Conservation (phyloP, 2,113 vertebrate genomes). For the Paradisaea rubra region DNA sequence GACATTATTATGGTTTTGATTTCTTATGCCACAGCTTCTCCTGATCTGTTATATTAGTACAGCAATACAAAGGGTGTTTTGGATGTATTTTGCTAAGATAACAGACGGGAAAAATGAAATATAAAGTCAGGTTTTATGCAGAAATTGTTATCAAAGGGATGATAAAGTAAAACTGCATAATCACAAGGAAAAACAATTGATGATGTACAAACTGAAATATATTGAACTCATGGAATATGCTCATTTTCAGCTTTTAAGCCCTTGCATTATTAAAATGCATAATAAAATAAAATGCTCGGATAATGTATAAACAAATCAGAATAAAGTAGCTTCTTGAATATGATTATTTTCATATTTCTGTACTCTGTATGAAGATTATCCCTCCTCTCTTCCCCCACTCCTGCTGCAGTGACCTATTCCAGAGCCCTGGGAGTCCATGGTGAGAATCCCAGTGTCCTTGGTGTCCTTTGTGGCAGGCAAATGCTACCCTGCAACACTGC, state of each 20-base stretch:
- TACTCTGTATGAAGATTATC: not conserved
- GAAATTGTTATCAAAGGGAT: conserved; percentile 77
- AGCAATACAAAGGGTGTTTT: conserved; percentile 72
- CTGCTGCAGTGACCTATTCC: not conserved
- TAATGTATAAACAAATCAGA: conserved; percentile 64
- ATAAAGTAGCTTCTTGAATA: conserved; percentile 12
- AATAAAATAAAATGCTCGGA: conserved; percentile 60
- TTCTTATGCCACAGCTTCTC: conserved; percentile 77
- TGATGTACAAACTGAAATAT: conserved; percentile 57
- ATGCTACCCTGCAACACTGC: not conserved
- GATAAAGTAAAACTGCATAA: conserved; percentile 74
- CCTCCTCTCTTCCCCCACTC: not conserved
- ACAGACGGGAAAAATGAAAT: conserved; percentile 76
- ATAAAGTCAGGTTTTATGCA: conserved; percentile 76
- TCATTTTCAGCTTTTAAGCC: conserved; percentile 56
- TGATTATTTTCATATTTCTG: conserved; percentile 37
- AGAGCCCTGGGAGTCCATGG: not conserved
- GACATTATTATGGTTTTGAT: conserved; percentile 84
- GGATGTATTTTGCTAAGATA: conserved; percentile 76
- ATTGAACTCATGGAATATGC: conserved; percentile 36
- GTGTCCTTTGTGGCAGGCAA: not conserved
- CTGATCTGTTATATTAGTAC: conserved; percentile 74
- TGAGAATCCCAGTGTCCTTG: not conserved
- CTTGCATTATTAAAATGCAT: conserved; percentile 62
- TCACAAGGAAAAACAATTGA: conserved; percentile 68